Conservation (phyloP, 2,888 invertebrate species). For the Pyrocoelia pectoralis region DNA sequence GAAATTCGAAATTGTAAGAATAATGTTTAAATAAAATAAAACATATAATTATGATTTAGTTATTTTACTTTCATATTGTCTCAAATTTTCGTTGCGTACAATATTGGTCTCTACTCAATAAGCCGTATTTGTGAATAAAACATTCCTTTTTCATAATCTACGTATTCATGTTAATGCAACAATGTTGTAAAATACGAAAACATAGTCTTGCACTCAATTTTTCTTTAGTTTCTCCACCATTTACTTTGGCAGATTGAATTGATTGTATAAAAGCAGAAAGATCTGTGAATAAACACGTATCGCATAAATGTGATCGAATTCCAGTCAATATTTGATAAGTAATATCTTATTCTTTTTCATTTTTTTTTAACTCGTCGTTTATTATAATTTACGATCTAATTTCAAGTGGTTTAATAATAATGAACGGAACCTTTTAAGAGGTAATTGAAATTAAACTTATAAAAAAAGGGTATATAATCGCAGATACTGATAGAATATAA, state of each 20-base stretch:
- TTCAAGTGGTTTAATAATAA: not conserved
- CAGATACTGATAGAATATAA: conserved; percentile 1
- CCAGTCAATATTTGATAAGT: not conserved
- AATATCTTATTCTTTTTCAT: no score
- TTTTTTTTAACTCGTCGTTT: not conserved
- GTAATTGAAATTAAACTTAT: not conserved
- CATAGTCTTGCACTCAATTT: not conserved
- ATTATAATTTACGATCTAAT: not conserved
- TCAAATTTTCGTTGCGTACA: no score
- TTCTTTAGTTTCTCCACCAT: not conserved
- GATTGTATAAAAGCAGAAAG: not conserved
- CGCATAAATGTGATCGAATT: not conserved
- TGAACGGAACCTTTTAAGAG: not conserved
- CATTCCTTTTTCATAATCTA: no score
- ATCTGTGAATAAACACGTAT: not conserved
- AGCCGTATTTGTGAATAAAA: no score
- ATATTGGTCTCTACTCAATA: no score
- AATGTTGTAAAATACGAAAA: not conserved
- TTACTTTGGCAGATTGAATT: not conserved
- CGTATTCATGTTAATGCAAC: not conserved
- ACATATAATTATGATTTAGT: no score
- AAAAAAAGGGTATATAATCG: not conserved
- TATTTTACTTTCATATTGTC: no score
- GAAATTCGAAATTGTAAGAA: no score
- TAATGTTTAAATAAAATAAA: no score